Percentiles rank a stretch among this genome's conserved stretches.
phyloP scores from a whole-genome alignment of 2,113 vertebrate species.

The Hystrix brachyura region DNA sequence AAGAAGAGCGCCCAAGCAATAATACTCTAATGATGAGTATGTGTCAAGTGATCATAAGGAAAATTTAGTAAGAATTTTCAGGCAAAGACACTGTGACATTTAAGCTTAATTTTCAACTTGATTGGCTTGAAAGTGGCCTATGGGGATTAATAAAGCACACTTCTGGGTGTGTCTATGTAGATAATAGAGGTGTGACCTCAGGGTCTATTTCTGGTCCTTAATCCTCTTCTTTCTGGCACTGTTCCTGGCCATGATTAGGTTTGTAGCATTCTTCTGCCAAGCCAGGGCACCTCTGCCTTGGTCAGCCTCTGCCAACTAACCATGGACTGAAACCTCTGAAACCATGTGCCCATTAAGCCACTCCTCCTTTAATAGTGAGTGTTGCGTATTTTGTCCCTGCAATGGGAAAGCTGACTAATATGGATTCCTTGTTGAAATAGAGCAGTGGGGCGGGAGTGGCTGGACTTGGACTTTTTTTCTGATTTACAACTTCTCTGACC shows the following conservation, averaged over 20 bases:
- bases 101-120: neutral
- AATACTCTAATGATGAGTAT: neutral
- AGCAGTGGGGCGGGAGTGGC: neutral
- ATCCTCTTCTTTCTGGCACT: neutral
- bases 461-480: slow-evolving; percentile 6
- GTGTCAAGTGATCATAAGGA: neutral
- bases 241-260: neutral
- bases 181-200: neutral
- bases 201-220: neutral
- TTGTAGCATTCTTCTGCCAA: neutral
- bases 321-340: neutral
- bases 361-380: neutral
- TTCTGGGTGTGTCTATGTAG: neutral
- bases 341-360: neutral
- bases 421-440: neutral
- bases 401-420: neutral
- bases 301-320: neutral
- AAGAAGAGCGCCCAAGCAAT: neutral
- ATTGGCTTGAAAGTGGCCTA: neutral
- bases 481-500: neutral
- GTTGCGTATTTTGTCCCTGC: neutral
- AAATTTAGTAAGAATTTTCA: neutral
- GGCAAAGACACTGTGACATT: neutral
- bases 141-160: neutral
- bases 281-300: neutral